Base-by-base conservation (phyloP, 30 jellyfish, hydroid and myxozoan species). In the Hydra vulgaris region DNA sequence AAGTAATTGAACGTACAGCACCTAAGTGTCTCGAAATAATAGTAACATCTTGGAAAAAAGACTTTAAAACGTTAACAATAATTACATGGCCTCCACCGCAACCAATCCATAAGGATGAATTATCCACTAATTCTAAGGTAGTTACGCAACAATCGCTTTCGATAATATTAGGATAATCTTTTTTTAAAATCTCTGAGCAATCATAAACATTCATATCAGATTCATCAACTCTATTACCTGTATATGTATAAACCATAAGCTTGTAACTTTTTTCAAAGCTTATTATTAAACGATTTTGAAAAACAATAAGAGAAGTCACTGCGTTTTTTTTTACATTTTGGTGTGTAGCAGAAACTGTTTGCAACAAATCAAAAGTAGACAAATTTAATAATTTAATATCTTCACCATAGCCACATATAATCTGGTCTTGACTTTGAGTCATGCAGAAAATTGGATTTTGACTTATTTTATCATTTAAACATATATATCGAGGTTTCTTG, bases 41-140 rank as follows among this genome's bases (percentile, higher is more conserved):
- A 19, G 76, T 8, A 21, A 8, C 25, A 21, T 1, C 27, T 19
- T 69, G 25, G 76, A 69, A 24, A 5, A 15, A 1, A 21, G 27
- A 8, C 21, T 71, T 23, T 24, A 25, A 16, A 40, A 54, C 12
- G 27, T 81, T 86, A 71, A 81, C 23, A 1, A 91, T 54, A 72
- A 91, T 74, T 21, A 91, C 84, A 40, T 91, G 95, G 0, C 97
- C 97, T 26, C 95, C 89, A 22, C 95, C 95, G 25, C 90, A 76
- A 23, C 97, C 97, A 27, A 91, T 53, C 97, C 97, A 91, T 19
- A 91, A 70, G 17, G 91, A 84, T 23, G 74, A 82, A 20, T 66
- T 72, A 19, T 81, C 77, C 17, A 80, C 88, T 70, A 81, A 21
- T 12, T 61, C 77, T 15, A 91, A 21, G 76, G 88, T 40, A 17